Evolutionary conservation across 2,888 invertebrate genomes (phyloP), one percentile per base, ranked within the genome.

Genomic region (Agelastica alni): DNA sequence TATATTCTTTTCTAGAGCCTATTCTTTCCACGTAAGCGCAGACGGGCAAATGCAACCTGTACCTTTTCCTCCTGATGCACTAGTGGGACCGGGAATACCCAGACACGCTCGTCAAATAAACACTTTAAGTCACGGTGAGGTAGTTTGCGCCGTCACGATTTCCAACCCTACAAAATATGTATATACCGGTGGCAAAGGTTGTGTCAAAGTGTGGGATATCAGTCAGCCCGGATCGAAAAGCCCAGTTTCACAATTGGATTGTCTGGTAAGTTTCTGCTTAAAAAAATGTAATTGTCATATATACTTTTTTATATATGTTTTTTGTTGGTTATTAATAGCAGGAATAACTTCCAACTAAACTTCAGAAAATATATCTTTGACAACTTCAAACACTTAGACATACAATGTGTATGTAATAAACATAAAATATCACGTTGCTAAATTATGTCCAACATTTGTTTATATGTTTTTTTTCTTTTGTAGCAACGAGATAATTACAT

Each of bases 101-200:
- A 83, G 93, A 47, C 93, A 91, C 71, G 94, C 94, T 37, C 83
- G 94, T 9, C 91, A 91, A 73, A 91, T 94, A 66, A 93, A 92
- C 74, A 92, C 93, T 4, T 77, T 97, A 60, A 91, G 89, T 58
- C 97, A 98, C 77, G 97, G 97, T 4, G 97, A 97, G 77, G 93
- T 97, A 34, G 97, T 97, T 26, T 97, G 97, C 76, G 97, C 96
- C 1, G 97, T 98, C 42, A 96, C 97, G 43, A 88, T 98, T 74
- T 91, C 93, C 53, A 82, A 86, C 72, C 87, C 89, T 56, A 89
- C 91, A 59, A 85, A 93, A 66, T 91, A 93, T 76, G 94, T 96
- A n/a, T 98, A 96, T 79, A 98, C 98, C 0, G 98, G 96, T 17
- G 96, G 96, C 60, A 97, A 96, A 79, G 94, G 94, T 53, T 93